Evolutionary conservation across 2,888 invertebrate genomes (phyloP).

Genomic region (Leptinotarsa tumamoca): DNA sequence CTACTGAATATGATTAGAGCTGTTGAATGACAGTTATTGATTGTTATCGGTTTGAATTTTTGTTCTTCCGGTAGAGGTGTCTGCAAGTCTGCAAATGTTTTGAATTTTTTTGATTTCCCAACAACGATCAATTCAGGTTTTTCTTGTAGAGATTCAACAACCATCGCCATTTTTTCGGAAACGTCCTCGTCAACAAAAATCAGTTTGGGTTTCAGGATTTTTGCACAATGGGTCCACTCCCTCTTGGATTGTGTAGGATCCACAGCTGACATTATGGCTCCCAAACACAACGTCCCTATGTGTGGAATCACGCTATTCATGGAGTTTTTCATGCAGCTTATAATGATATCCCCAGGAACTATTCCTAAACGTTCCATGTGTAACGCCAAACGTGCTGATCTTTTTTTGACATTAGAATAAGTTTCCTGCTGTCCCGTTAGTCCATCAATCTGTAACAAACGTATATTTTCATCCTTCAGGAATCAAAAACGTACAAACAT

Average conservation of each 20-base stretch:
- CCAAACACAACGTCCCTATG: constrained; percentile 67
- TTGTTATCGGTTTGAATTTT: constrained; percentile 47
- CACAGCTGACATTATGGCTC: constrained; percentile 58
- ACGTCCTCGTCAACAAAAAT: constrained; percentile 53
- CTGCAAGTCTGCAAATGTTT: constrained; percentile 36
- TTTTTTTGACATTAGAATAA: constrained; percentile 45
- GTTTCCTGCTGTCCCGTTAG: constrained; percentile 36
- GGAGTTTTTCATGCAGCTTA: constrained; percentile 67
- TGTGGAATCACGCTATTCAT: constrained; percentile 66
- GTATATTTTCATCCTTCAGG: not conserved
- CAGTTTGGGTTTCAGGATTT: constrained; percentile 51
- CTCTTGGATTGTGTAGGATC: constrained; percentile 53
- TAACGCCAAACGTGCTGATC: constrained; percentile 66
- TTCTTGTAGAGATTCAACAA: constrained; percentile 40
- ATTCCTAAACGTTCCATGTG: constrained; percentile 64
- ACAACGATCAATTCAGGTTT: constrained; percentile 50
- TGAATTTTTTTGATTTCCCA: constrained; percentile 47
- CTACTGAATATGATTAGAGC: constrained; percentile 59
- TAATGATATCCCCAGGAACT: constrained; percentile 65
- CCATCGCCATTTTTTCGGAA: constrained; percentile 43
- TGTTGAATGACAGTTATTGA: constrained; percentile 46
- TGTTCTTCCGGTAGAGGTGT: constrained; percentile 37
- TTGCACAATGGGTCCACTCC: constrained; percentile 51
- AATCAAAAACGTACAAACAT: no score
- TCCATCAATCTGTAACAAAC: constrained; percentile 42